Percentiles rank a stretch among this genome's conserved stretches.
Conservation (phyloP, 2,797 vertebrate genomes). For the Chromobotia macracanthus region DNA sequence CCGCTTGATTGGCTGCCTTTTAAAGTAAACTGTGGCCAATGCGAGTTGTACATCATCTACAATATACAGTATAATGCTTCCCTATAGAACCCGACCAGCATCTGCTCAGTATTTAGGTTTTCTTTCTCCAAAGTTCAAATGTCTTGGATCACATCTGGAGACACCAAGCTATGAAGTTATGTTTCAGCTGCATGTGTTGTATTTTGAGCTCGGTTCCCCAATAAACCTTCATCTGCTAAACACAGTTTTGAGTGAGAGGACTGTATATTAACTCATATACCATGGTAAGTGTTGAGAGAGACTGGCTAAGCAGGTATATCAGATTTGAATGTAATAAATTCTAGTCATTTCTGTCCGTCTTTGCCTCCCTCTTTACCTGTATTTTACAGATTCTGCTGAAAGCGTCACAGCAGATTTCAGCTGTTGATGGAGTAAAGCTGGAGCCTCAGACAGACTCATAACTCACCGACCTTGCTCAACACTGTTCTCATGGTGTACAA, state of each 20-base stretch:
- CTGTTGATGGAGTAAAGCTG: constrained; percentile 26
- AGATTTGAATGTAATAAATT: neutral
- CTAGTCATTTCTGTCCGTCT: neutral
- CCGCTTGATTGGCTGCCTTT: neutral
- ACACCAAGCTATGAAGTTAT: neutral
- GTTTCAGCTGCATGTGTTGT: constrained; percentile 36
- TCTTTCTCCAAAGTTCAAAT: constrained; percentile 7
- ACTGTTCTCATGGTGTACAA: constrained; percentile 28
- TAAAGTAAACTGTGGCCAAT: neutral
- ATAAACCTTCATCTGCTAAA: constrained; percentile 6
- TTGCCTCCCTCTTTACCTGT: neutral
- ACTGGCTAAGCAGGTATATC: neutral
- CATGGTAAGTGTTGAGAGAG: too few relatives aligned
- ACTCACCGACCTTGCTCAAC: constrained; percentile 27
- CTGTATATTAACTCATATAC: neutral
- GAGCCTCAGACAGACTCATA: constrained; percentile 46
- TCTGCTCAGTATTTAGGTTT: constrained; percentile 26
- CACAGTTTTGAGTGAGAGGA: neutral
- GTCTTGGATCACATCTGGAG: constrained; percentile 40
- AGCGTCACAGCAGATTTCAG: neutral
- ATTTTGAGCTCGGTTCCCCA: constrained; percentile 29
- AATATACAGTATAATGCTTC: constrained; percentile 24
- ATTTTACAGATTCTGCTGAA: neutral
- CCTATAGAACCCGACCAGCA: constrained; percentile 30
- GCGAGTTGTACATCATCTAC: constrained; percentile 8